Conservation (phyloP, 2,888 invertebrate genomes). For the Latheticus oryzae region DNA sequence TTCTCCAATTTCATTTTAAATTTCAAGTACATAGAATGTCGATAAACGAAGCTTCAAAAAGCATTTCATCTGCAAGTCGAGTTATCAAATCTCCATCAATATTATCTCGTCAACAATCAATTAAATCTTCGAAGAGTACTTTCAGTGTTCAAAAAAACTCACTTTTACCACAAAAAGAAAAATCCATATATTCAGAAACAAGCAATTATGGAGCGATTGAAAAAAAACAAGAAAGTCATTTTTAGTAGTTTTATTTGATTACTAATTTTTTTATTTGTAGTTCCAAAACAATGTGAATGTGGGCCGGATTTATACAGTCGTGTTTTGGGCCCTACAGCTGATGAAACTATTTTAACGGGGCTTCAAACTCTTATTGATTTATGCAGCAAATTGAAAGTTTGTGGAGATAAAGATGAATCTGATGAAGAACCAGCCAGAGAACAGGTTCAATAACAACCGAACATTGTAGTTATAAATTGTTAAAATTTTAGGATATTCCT, state of each 20-base stretch:
- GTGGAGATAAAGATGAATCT: conserved; percentile 24
- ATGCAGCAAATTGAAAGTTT: conserved; percentile 23
- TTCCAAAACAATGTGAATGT: conserved; percentile 18
- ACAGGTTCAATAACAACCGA: conserved; percentile 5
- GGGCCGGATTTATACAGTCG: conserved; percentile 30
- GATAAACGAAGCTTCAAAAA: neutral
- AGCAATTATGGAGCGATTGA: neutral
- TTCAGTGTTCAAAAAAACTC: too few relatives aligned
- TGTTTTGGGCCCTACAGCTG: conserved; percentile 38
- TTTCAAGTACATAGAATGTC: conserved; percentile 16
- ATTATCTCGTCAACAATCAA: too few relatives aligned
- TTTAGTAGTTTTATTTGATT: neutral
- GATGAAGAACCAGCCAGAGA: conserved; percentile 22
- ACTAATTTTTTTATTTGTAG: too few relatives aligned
- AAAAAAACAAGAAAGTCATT: conserved; percentile 6
- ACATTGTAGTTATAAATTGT: too few relatives aligned
- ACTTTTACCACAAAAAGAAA: neutral
- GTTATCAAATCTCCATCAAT: neutral
- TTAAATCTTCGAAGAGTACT: too few relatives aligned
- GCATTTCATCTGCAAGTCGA: neutral
- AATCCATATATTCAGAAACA: neutral
- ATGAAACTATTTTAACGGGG: conserved; percentile 33
- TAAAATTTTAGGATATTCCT: conserved; percentile 19
- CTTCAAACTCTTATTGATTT: conserved; percentile 27
- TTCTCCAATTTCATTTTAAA: conserved; percentile 5